These are phyloP conservation scores for Eupithecia subumbrata DNA, from an alignment of 2,888 invertebrate genomes.

Conservation along the genomic window DNA sequence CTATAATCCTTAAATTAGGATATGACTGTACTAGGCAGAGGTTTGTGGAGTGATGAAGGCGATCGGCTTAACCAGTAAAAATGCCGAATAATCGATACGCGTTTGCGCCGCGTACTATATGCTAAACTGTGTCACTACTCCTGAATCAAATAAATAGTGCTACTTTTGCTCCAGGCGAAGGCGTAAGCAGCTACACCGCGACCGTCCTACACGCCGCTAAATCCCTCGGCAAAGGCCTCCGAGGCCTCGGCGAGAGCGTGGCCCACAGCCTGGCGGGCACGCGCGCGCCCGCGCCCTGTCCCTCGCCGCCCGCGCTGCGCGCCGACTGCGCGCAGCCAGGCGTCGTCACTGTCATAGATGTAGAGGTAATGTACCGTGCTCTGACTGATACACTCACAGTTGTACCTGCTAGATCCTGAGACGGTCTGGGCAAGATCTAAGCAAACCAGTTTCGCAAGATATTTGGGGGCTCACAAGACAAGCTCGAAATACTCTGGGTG, in stretches of 20 bases:
- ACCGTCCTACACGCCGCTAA: conserved; percentile 97
- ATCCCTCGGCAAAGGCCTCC: conserved; percentile 94
- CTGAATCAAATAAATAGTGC: not conserved
- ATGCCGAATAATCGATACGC: too few species aligned
- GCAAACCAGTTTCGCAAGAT: too few species aligned
- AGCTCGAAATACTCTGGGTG: too few species aligned
- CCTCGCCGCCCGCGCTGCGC: conserved; percentile 70
- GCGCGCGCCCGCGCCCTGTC: conserved; percentile 70
- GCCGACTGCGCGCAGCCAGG: conserved; percentile 91
- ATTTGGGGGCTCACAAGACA: too few species aligned
- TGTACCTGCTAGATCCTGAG: not conserved
- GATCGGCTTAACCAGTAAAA: too few species aligned
- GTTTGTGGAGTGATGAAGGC: too few species aligned
- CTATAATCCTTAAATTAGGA: too few species aligned
- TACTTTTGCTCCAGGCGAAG: conserved; percentile 82
- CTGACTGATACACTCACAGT: not conserved
- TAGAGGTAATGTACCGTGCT: conserved; percentile 81
- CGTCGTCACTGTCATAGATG: conserved; percentile 94
- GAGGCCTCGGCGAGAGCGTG: conserved; percentile 95
- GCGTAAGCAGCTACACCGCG: conserved; percentile 94
- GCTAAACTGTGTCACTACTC: too few species aligned
- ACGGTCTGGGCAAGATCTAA: too few species aligned
- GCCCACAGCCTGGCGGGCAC: conserved; percentile 93
- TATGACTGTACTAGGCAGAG: too few species aligned
- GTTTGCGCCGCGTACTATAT: too few species aligned